Evolutionary conservation across 2,797 vertebrate species (phyloP), one percentile per base, ranked within the genome.

Genomic region (Lagocephalus sceleratus): DNA sequence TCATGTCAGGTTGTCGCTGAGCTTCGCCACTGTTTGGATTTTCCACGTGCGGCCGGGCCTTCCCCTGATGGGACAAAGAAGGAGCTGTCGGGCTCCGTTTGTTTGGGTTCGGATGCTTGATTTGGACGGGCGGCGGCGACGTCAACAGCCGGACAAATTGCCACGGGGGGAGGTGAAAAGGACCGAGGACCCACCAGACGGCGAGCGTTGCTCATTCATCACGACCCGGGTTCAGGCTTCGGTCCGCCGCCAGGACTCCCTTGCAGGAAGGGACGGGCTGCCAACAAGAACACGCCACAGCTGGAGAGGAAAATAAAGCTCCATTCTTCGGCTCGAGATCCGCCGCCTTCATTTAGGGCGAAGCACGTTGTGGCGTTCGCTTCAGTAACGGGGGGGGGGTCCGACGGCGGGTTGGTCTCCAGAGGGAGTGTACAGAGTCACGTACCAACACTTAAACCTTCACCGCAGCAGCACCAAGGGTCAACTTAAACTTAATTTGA

Each of bases 231-330:
- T 81, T 84, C 69, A 64, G 73, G 65, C 70, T 47, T 76, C 53
- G 75, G 72, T 53, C 57, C 32, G 47, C 17, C 40, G 71, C 73
- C 81, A 83, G 60, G 56, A 74, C 64, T 71, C 69, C 69, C 73
- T 60, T 71, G 15, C 60, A 60, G 67, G 66, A 66, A 73, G 54
- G 66, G 64, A 64, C 25, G 2, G 3, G 3, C 62, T 73, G 76
- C 81, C 81, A 86, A 73, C 56, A 71, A 66, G 68, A 66, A 44
- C 79, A 66, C 16, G 62, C 66, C 81, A 40, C 82, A 85, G 83
- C 71, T 81, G 74, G 71, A 76, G 71, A 66, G 76, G 71, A 84
- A 79, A 78, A 85, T 70, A 76, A 84, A 75, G 75, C 56, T 54
- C 70, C 68, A 74, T 81, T 85, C 73, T 82, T 83, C 71, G 59